Evolutionary conservation across 2,113 vertebrate genomes (phyloP), one percentile per base, ranked within the genome.

Genomic region (Sorex fumeus): DNA sequence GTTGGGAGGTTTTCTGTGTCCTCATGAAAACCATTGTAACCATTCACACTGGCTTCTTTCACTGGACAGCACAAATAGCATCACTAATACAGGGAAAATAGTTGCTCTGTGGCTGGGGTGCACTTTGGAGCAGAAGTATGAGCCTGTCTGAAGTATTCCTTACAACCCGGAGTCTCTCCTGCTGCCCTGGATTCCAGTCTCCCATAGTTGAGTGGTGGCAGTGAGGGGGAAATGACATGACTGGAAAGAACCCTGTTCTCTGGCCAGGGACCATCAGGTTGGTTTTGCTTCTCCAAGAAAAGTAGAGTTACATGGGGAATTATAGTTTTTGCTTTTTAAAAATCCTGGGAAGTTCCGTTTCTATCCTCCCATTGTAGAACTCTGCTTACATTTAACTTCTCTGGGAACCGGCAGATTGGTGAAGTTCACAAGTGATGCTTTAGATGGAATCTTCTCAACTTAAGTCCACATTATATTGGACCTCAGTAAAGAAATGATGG

Each of bases 51-150:
- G 88, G 64, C 28, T 69, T 7, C 47, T 64, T 28, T 15, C 18
- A 16, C 50, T 53, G 47, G 36, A 28, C 18, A 45, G 4, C 8
- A 36, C 23, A 70, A 21, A 19, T 25, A 16, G 7, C 16, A n/a
- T 71, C 43, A 21, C 28, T 27, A 75, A 76, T 15, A 40, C 12
- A 66, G 32, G 28, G 40, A 43, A 81, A 77, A 64, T 12, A 74
- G 60, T 25, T 8, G 18, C 18, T 79, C 21, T 62, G 10, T 34
- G 25, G 28, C n/a, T 60, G 67, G 16, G 32, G 79, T 34, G 78
- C 43, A 34, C 2, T 81, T 88, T 88, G 60, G 28, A 28, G 62
- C 70, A 60, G 75, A 62, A 76, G 84, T 81, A 34, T 62, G 85
- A 81, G 50, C 74, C 21, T 85, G 10, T 21, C 0, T 0, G 15